Conservation (phyloP, 2,113 vertebrate genomes). For the Alexandromys fortis region DNA sequence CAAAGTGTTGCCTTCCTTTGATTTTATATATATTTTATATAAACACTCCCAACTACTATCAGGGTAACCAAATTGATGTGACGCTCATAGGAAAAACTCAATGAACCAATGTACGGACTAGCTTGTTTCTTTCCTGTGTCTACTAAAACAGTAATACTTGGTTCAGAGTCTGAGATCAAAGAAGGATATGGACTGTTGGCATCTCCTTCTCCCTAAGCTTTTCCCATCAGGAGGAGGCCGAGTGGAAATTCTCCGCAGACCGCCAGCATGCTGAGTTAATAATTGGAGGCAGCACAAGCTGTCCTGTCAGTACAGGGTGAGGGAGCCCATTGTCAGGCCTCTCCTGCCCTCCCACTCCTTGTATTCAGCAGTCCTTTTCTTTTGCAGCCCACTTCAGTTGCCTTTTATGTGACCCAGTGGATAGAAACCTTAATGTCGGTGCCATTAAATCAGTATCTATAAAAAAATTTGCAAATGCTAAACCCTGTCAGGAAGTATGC, state of each 20-base stretch:
- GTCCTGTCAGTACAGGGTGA: background rate
- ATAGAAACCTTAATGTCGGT: slow-evolving; percentile 74
- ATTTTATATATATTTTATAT: background rate
- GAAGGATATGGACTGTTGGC: slow-evolving; percentile 37
- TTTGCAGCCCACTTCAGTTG: slow-evolving; percentile 48
- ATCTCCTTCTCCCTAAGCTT: slow-evolving; percentile 41
- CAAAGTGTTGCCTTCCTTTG: background rate
- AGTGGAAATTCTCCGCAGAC: background rate
- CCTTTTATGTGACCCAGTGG: slow-evolving; percentile 63
- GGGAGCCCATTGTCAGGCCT: background rate
- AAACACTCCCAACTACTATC: background rate
- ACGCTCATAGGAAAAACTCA: background rate
- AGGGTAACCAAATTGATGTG: background rate
- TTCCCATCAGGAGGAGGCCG: slow-evolving; percentile 33
- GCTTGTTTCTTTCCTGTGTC: background rate
- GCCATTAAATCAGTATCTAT: slow-evolving; percentile 63
- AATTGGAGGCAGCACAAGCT: background rate
- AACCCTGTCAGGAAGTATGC: background rate
- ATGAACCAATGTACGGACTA: background rate
- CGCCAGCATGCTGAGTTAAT: slow-evolving; percentile 45
- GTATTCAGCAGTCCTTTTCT: slow-evolving; percentile 49
- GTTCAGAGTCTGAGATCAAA: slow-evolving; percentile 58
- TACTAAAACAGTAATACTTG: background rate
- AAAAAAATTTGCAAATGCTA: slow-evolving; percentile 62
- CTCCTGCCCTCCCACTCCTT: background rate